Conservation (phyloP, 2,888 invertebrate genomes). For the Nymphalis c-album region DNA sequence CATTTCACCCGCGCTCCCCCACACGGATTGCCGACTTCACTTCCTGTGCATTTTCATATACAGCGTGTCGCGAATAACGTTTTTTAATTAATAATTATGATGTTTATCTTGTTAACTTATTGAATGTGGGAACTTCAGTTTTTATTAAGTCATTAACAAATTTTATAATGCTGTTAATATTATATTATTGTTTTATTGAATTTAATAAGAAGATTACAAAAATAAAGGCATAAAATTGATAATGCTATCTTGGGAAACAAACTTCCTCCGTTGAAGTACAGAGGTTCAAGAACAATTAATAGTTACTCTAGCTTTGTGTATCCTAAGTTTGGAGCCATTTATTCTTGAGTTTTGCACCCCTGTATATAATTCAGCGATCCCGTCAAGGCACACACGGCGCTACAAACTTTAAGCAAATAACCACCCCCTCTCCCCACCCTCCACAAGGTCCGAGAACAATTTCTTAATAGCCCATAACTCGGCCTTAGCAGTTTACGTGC, state of each 20-base stretch:
- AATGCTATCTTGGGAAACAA: not conserved
- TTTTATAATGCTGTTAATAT: no score
- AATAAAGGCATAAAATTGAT: not conserved
- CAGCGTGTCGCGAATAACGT: constrained; percentile 40
- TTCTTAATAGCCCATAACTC: constrained; percentile 78
- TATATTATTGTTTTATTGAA: no score
- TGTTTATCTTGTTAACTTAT: not conserved
- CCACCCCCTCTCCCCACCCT: constrained; percentile 37
- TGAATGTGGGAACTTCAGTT: no score
- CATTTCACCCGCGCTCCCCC: constrained; percentile 41
- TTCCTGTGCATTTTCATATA: constrained; percentile 41
- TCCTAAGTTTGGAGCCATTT: constrained; percentile 18
- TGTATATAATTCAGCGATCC: constrained; percentile 54
- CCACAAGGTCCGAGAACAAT: constrained; percentile 65
- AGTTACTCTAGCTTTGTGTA: constrained; percentile 11
- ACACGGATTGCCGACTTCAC: constrained; percentile 38
- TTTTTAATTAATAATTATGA: not conserved
- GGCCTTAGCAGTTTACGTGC: constrained; percentile 65
- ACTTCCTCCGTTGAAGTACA: constrained; percentile 1
- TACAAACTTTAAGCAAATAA: constrained; percentile 69
- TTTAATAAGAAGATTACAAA: no score
- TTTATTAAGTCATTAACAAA: no score
- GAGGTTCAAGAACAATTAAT: constrained; percentile 10
- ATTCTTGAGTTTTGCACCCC: constrained; percentile 39
- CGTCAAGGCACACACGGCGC: constrained; percentile 56